Base-by-base conservation (phyloP, 2,797 vertebrate genomes). In the Malurus leucopterus region DNA sequence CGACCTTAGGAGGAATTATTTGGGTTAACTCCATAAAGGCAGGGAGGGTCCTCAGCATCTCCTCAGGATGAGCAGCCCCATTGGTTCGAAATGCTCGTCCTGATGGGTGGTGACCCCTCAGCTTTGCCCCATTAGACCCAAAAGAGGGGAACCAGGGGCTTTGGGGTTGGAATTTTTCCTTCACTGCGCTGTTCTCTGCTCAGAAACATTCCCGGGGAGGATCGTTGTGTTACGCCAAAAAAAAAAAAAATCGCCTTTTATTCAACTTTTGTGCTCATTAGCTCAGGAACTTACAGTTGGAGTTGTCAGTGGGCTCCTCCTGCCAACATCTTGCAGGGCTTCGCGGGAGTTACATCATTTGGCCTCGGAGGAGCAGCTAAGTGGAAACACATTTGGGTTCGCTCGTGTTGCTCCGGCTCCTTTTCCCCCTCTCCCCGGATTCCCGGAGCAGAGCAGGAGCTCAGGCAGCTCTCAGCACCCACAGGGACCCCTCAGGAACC, bases 261-360 rank as follows among this genome's bases (percentile, higher is more conserved):
- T 88, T 64, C 89, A 70, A 77, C 54, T 86, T 94, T 86, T 67
- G 70, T 86, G 59, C 86, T 94, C 73, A 69, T 95, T 93, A 94
- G 94, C 86, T 74, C 40, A 91, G 91, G 88, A 95, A 84, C 94
- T 90, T 96, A 91, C 95, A 93, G 92, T 94, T 95, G 94, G 92
- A 94, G 79, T 57, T 94, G 92, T 93, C 95, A 84, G 41, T 47
- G 40, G 53, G 73, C 30, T 74, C 70, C 47, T 76, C 89, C 50
- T 93, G 93, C 91, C 89, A 88, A 72, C 76, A 82, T 64, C 71
- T 53, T 77, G 82, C 93, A 86, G 91, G 55, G 81, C 83, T 93
- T 93, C 41, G 12, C 43, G 1, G 79, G 85, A 86, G 92, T 95
- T 92, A 94, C 95, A 93, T 95, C 95, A 94, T 94, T 75, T 81